A percentile compares a stretch with the other conserved stretches of the same genome.
These are phyloP conservation scores for Zapus hudsonius DNA, from an alignment of 2,113 vertebrate species.

Conservation along the genomic window DNA sequence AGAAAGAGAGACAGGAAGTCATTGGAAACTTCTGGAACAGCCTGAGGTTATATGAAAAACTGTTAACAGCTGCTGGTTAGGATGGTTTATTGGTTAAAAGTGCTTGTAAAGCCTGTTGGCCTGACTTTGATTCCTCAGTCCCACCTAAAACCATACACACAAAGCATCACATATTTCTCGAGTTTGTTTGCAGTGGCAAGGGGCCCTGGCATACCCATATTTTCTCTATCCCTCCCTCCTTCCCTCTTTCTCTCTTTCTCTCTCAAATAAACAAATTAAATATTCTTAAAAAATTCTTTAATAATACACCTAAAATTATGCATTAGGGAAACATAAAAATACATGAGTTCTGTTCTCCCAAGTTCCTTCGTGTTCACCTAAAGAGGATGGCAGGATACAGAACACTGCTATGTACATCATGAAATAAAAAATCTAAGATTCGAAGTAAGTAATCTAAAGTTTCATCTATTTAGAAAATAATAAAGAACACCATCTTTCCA, in stretches of 20 bases:
- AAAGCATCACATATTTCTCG: no score
- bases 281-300: not conserved
- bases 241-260: no score
- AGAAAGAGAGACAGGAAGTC: not conserved
- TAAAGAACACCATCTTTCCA: not conserved
- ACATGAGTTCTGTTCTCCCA: not conserved
- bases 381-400: not conserved
- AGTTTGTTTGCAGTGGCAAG: no score
- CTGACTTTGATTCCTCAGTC: no score
- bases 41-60: not conserved
- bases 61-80: not conserved
- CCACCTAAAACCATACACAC: no score
- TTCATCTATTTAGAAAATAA: not conserved
- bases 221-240: no score
- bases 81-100: no score
- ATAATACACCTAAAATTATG: not conserved
- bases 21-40: not conserved
- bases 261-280: no score
- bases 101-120: no score
- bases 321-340: not conserved
- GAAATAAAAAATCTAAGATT: not conserved
- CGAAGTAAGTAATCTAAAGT: not conserved
- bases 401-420: not conserved
- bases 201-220: no score
- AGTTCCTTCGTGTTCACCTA: not conserved